Conservation (phyloP, 2,797 vertebrate genomes). For the Coranthus polyacanthus region DNA sequence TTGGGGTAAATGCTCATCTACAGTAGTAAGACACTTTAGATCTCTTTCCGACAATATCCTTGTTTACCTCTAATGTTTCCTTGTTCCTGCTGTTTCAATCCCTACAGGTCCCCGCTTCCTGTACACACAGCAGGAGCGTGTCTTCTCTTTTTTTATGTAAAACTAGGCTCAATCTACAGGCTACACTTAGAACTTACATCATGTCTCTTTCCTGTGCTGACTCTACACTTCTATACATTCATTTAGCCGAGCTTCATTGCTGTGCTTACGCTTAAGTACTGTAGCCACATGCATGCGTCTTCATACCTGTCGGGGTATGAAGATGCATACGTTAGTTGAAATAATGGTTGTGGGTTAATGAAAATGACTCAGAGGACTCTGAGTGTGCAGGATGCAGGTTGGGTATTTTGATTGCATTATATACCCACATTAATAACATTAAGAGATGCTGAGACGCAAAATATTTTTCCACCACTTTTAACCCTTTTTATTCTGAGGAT, state of each 20-base stretch:
- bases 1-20: conserved; percentile 52
- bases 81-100: conserved; percentile 5
- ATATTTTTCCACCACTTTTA: conserved; percentile 28
- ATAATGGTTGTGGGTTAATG: conserved; percentile 82
- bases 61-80: conserved; percentile 32
- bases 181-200: conserved; percentile 14
- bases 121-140: conserved; percentile 1
- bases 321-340: conserved; percentile 70
- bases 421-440: conserved; percentile 73
- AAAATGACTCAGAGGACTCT: conserved; percentile 79
- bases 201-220: conserved; percentile 34
- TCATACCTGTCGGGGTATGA: conserved; percentile 35
- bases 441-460: conserved; percentile 62
- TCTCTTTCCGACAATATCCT: conserved; percentile 40
- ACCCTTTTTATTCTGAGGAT: conserved; percentile 10
- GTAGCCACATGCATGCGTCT: conserved; percentile 30
- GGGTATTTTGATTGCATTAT: conserved; percentile 76
- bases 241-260: conserved; percentile 36
- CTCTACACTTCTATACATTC: conserved; percentile 37
- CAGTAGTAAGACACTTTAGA: conserved; percentile 48
- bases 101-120: background rate
- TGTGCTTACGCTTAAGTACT: conserved; percentile 4
- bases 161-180: conserved; percentile 17
- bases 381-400: conserved; percentile 66
- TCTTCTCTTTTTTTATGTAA: conserved; percentile 5